Conservation (phyloP, 2,797 vertebrate genomes). For the Chanos chanos region DNA sequence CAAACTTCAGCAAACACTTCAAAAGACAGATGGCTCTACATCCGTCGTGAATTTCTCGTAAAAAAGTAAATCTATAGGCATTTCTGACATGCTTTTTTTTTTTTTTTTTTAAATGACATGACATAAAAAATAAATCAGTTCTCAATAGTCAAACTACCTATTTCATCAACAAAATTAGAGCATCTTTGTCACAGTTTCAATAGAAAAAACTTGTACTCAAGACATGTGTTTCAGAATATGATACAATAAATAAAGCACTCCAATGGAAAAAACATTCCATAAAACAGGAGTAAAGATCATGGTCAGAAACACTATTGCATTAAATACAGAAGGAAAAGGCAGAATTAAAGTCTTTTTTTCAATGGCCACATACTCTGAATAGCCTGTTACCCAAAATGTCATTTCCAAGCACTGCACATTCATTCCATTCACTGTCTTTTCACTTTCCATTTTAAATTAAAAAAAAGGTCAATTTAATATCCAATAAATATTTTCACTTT, state of each 20-base stretch:
- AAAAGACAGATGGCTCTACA: slow-evolving; percentile 9
- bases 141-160: slow-evolving; percentile 20
- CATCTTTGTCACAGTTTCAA: slow-evolving; percentile 15
- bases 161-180: background rate
- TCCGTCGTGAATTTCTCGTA: slow-evolving; percentile 20
- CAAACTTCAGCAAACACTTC: slow-evolving; percentile 9
- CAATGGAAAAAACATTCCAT: slow-evolving; percentile 12
- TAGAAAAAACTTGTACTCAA: slow-evolving; percentile 27
- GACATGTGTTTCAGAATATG: slow-evolving; percentile 28
- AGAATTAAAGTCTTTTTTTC: slow-evolving; percentile 4
- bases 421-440: background rate
- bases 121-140: slow-evolving; percentile 27
- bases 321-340: slow-evolving; percentile 24
- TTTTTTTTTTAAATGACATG: slow-evolving; percentile 20
- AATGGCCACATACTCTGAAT: background rate
- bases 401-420: slow-evolving; percentile 18
- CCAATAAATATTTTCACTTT: slow-evolving; percentile 43
- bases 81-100: slow-evolving; percentile 38
- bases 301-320: slow-evolving; percentile 21
- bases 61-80: slow-evolving; percentile 26
- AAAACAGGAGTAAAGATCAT: slow-evolving; percentile 22
- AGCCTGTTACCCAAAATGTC: slow-evolving; percentile 15
- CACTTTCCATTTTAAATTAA: background rate
- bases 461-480: background rate
- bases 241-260: slow-evolving; percentile 34